Evolutionary conservation across 2,113 vertebrate species (phyloP).

Genomic region (Condylura cristata): DNA sequence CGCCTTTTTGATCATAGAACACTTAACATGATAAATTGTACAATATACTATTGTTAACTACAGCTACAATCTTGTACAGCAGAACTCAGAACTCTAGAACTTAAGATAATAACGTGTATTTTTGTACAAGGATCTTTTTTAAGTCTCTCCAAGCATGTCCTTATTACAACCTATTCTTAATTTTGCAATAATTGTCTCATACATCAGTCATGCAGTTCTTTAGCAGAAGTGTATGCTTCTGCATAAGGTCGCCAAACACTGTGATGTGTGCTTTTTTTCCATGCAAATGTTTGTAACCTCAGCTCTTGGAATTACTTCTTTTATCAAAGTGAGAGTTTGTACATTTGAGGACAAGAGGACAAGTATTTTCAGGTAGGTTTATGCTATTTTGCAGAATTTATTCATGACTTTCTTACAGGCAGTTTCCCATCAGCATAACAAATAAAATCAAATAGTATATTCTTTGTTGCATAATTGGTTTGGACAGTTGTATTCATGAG

Average conservation of each 20-base stretch:
- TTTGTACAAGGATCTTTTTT: background rate
- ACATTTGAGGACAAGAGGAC: background rate
- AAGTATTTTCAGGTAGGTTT: conserved; percentile 8
- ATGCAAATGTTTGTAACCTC: background rate
- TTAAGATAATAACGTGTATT: background rate
- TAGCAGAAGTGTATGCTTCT: background rate
- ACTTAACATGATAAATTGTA: background rate
- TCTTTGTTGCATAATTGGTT: conserved; percentile 51
- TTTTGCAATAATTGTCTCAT: background rate
- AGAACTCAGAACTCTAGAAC: background rate
- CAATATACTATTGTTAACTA: background rate
- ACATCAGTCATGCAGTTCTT: background rate
- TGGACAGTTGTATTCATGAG: conserved; percentile 32
- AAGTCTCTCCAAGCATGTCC: background rate
- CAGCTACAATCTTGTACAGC: background rate
- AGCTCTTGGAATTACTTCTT: conserved; percentile 15
- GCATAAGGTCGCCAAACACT: background rate
- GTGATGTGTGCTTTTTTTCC: background rate
- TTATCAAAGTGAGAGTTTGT: conserved; percentile 20
- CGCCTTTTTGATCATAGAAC: background rate
- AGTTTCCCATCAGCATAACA: conserved; percentile 65
- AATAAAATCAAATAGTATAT: background rate
- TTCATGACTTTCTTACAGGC: conserved; percentile 54
- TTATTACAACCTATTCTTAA: background rate
- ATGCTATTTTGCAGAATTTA: conserved; percentile 24